phyloP scores from a whole-genome alignment of 2,888 invertebrate species.

The Leptothorax acervorum region DNA sequence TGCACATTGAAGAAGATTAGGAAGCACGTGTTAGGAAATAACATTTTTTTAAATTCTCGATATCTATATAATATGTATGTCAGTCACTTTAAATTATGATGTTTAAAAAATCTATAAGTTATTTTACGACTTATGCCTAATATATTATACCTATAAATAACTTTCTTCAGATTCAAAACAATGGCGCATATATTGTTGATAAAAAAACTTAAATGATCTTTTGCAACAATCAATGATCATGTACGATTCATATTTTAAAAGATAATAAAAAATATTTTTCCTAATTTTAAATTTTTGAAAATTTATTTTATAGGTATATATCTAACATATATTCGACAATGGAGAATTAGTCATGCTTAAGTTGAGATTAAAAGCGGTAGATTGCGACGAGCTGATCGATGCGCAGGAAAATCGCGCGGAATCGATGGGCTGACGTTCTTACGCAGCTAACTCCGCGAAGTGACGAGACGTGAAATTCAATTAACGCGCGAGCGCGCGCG shows the following conservation, averaged over 20 bases:
- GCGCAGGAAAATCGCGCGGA: constrained; percentile 26
- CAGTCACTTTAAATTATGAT: neutral
- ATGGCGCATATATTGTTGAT: neutral
- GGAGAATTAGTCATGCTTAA: constrained; percentile 9
- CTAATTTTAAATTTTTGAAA: neutral
- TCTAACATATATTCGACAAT: neutral
- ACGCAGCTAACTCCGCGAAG: constrained; percentile 39
- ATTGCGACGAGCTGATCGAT: neutral
- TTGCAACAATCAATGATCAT: neutral
- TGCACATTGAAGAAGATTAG: neutral
- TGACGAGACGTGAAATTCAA: constrained; percentile 63
- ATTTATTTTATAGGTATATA: neutral
- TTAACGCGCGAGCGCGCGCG: constrained; percentile 50
- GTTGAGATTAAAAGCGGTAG: neutral
- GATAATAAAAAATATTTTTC: neutral
- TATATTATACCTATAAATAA: neutral
- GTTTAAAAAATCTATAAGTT: neutral
- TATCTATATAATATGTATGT: neutral
- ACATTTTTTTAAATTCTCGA: neutral
- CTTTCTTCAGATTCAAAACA: neutral
- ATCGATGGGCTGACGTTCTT: constrained; percentile 28
- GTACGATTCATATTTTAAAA: neutral
- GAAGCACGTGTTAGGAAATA: neutral
- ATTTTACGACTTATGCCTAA: neutral
- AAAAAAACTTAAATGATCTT: neutral